phyloP scores from a whole-genome alignment of 30 jellyfish, hydroid and myxozoan species.

The Aurelia coerulea region DNA sequence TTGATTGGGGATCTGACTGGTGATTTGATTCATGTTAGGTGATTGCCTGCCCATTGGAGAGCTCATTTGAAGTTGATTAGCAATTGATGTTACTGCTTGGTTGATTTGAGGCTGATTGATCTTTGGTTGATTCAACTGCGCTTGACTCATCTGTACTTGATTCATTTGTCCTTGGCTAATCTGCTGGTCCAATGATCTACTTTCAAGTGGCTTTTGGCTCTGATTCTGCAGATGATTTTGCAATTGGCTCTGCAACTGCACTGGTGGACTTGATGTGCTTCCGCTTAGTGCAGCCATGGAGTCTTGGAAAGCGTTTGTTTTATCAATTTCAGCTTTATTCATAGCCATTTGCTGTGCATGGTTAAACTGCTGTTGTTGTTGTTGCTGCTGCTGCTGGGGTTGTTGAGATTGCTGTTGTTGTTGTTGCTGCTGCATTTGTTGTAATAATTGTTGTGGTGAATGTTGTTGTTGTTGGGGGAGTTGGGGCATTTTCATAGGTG shows the following conservation, averaged over 20 bases:
- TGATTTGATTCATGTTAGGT: slow-evolving; percentile 14
- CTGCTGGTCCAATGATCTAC: slow-evolving; percentile 45
- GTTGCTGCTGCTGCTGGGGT: slow-evolving; percentile 69
- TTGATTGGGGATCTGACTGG: background rate
- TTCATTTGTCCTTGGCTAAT: slow-evolving; percentile 19
- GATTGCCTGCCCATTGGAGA: slow-evolving; percentile 60
- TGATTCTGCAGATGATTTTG: slow-evolving; percentile 45
- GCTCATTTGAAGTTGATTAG: slow-evolving; percentile 27
- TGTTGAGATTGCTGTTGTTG: slow-evolving; percentile 65
- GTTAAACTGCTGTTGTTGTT: slow-evolving; percentile 53
- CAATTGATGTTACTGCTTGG: slow-evolving; percentile 29
- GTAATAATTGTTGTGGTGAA: slow-evolving; percentile 12
- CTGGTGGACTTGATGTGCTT: slow-evolving; percentile 57
- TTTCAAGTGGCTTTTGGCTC: slow-evolving; percentile 16
- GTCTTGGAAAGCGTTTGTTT: slow-evolving; percentile 44
- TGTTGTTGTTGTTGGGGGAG: slow-evolving; percentile 49
- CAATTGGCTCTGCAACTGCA: slow-evolving; percentile 30
- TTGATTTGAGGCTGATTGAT: slow-evolving; percentile 29
- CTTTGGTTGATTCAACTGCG: slow-evolving; percentile 18
- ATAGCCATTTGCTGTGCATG: slow-evolving; percentile 63
- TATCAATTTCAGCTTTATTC: slow-evolving; percentile 47
- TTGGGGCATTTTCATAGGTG: slow-evolving; percentile 62
- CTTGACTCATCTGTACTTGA: slow-evolving; percentile 18
- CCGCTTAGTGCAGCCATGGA: slow-evolving; percentile 33
- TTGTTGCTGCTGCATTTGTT: slow-evolving; percentile 37